These are phyloP conservation scores for Orestias chungarensis DNA, from an alignment of 2,797 vertebrate species.

Conservation along the genomic window DNA sequence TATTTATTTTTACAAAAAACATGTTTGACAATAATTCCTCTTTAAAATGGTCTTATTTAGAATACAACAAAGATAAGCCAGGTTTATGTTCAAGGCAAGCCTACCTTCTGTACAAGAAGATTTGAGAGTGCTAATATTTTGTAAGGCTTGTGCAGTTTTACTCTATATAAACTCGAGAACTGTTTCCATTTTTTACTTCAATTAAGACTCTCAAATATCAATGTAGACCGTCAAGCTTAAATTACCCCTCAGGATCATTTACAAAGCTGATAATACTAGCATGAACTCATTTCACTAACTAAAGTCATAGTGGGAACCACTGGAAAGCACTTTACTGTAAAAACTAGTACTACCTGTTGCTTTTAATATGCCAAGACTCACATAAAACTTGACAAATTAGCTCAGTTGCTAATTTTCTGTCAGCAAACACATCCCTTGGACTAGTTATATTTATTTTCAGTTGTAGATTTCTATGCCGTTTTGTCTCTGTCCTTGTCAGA, in stretches of 20 bases:
- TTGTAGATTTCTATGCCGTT: slow-evolving; percentile 1
- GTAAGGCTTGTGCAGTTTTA: no score
- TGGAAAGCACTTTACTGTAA: neutral
- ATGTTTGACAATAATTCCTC: neutral
- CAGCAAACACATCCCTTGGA: neutral
- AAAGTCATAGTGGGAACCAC: neutral
- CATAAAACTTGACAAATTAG: neutral
- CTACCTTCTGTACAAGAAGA: neutral
- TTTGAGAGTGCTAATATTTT: neutral
- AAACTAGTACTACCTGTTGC: neutral
- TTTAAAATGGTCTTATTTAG: neutral
- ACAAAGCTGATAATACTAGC: neutral
- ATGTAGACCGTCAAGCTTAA: neutral
- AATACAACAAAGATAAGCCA: neutral
- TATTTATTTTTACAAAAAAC: neutral
- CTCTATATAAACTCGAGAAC: neutral
- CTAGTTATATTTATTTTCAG: neutral
- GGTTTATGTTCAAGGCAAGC: neutral
- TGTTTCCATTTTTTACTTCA: neutral
- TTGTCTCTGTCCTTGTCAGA: slow-evolving; percentile 4
- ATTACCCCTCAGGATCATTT: neutral
- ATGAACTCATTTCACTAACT: neutral
- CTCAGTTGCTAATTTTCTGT: neutral
- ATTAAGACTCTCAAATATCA: neutral
- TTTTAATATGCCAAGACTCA: neutral